These are phyloP conservation scores for Thalassophryne amazonica DNA, from an alignment of 2,797 vertebrate genomes.

Conservation along the genomic window DNA sequence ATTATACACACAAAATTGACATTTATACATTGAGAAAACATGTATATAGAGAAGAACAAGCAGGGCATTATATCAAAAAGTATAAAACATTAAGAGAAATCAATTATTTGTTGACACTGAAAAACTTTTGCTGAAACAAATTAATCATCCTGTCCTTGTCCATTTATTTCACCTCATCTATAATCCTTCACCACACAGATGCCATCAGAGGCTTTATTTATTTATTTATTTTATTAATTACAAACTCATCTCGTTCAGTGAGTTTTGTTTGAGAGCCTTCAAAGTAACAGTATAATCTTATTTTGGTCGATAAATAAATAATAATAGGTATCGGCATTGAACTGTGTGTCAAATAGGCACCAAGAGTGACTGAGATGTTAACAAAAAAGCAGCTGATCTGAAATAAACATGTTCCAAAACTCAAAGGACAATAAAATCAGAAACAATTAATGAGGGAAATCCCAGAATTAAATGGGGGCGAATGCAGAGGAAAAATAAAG, in stretches of 20 bases:
- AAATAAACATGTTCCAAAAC: constrained; percentile 12
- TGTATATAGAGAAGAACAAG: neutral
- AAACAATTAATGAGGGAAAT: constrained; percentile 18
- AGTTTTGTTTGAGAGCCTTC: neutral
- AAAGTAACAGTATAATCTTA: constrained; percentile 4
- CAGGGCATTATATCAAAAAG: constrained; percentile 24
- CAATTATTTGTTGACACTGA: constrained; percentile 6
- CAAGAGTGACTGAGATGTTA: neutral
- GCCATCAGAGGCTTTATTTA: too few relatives aligned
- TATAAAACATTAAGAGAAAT: constrained; percentile 44
- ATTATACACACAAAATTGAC: constrained; percentile 36
- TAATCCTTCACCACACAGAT: constrained; percentile 9
- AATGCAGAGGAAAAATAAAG: constrained; percentile 19
- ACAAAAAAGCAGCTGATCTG: neutral
- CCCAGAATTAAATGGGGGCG: constrained; percentile 29
- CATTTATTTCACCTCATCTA: constrained; percentile 5
- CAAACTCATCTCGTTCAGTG: constrained; percentile 1
- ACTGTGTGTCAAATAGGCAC: too few relatives aligned
- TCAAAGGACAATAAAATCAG: constrained; percentile 2
- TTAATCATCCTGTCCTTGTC: neutral
- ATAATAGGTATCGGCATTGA: too few relatives aligned
- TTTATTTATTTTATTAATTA: constrained; percentile 5
- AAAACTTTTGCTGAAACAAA: neutral
- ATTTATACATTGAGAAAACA: constrained; percentile 39
- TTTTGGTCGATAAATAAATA: too few relatives aligned